Evolutionary conservation across 1,140 invertebrate genomes (phyloP).

Genomic region (Chironomus striatipennis): DNA sequence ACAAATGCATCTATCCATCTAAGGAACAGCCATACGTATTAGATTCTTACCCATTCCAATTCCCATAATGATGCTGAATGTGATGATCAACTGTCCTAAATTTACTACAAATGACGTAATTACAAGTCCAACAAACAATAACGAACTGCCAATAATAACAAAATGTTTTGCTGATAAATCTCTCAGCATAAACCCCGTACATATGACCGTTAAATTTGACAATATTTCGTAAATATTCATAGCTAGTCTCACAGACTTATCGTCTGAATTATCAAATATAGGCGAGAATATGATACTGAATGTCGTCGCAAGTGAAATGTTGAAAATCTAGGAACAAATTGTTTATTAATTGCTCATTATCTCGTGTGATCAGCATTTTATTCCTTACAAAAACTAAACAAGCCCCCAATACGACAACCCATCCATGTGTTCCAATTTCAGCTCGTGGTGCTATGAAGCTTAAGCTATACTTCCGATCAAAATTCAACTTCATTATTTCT

Average conservation of each 20-base stretch:
- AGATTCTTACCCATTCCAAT: background rate
- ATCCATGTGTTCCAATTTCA: background rate
- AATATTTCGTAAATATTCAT: background rate
- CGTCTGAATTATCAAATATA: background rate
- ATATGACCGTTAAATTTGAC: background rate
- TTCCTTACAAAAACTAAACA: background rate
- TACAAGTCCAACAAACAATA: slow-evolving; percentile 1
- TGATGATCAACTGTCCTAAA: background rate
- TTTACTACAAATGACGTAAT: background rate
- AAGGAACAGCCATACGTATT: too few relatives aligned
- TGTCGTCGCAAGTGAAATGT: background rate
- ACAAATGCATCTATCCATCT: too few relatives aligned
- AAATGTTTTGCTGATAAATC: background rate
- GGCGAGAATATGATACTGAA: background rate
- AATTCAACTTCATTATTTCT: background rate
- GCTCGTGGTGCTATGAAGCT: background rate
- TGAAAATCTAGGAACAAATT: background rate
- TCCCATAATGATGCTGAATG: background rate
- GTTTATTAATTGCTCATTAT: background rate
- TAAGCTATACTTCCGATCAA: background rate
- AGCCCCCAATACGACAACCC: background rate
- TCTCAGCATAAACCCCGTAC: background rate
- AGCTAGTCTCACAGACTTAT: background rate
- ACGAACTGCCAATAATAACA: background rate
- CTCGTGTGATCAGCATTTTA: background rate